phyloP scores from a whole-genome alignment of 2,113 vertebrate genomes.

The Pygoscelis antarcticus region DNA sequence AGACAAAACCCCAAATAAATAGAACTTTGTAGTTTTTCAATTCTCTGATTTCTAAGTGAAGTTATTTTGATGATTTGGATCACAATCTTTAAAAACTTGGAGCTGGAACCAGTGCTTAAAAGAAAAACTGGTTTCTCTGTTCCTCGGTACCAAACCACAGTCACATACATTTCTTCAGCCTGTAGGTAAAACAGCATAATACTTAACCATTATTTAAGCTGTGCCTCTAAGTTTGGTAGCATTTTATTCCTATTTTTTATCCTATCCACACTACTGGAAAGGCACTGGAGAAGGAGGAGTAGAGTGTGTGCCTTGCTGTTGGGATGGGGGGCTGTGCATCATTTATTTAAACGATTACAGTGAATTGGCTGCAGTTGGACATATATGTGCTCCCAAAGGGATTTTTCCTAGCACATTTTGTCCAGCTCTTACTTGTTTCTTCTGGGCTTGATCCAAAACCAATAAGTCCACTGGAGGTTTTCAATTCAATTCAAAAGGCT shows the following conservation, averaged over 20 bases:
- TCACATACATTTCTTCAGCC: background rate
- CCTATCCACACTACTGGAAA: background rate
- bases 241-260: background rate
- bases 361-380: background rate
- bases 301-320: background rate
- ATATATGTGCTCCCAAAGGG: background rate
- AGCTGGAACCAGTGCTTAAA: background rate
- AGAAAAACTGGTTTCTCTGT: background rate
- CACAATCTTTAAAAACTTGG: background rate
- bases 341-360: background rate
- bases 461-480: background rate
- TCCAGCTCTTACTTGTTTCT: constrained; percentile 24
- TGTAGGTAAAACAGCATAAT: background rate
- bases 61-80: background rate
- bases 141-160: background rate
- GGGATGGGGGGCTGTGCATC: background rate
- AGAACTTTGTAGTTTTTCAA: background rate
- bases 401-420: background rate
- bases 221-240: background rate
- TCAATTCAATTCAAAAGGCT: background rate
- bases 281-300: background rate
- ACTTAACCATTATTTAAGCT: background rate
- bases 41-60: background rate
- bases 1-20: background rate
- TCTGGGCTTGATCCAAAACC: constrained; percentile 34